Evolutionary conservation across 2,797 vertebrate genomes (phyloP).

Genomic region (Selene dorsalis): DNA sequence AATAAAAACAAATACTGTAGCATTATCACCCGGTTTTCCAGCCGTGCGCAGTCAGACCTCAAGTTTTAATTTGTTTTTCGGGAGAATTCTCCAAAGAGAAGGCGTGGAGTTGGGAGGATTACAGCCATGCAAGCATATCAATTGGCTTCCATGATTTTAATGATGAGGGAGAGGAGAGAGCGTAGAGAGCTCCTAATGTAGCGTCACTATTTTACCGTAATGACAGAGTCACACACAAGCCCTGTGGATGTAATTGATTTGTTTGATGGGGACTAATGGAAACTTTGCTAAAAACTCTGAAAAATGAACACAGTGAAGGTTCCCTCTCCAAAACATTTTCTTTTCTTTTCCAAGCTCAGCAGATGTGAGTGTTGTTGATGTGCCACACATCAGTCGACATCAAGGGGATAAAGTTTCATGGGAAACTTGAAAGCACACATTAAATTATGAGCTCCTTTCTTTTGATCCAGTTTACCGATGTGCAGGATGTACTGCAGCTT

Average conservation of each 20-base stretch:
- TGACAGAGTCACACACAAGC: conserved; percentile 53
- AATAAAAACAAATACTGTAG: conserved; percentile 15
- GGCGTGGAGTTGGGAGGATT: conserved; percentile 48
- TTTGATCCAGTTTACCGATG: conserved; percentile 39
- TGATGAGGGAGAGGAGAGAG: conserved; percentile 46
- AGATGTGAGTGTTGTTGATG: conserved; percentile 34
- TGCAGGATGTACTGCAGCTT: background rate
- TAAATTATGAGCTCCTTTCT: conserved; percentile 23
- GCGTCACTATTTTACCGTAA: conserved; percentile 65
- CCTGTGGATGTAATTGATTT: conserved; percentile 40
- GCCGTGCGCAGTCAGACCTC: conserved; percentile 25
- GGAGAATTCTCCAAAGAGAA: conserved; percentile 39
- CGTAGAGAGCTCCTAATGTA: conserved; percentile 62
- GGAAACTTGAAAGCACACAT: conserved; percentile 43
- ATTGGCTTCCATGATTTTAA: conserved; percentile 58
- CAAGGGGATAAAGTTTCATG: conserved; percentile 42
- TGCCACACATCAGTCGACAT: conserved; percentile 42
- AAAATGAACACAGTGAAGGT: conserved; percentile 13
- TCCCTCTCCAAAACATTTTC: conserved; percentile 2
- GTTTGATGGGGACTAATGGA: conserved; percentile 51
- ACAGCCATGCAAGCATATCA: conserved; percentile 63
- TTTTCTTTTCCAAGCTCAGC: conserved; percentile 7
- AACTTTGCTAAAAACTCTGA: conserved; percentile 30
- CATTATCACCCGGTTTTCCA: conserved; percentile 30
- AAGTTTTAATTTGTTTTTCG: conserved; percentile 66